Evolutionary conservation across 2,888 invertebrate genomes (phyloP).

Genomic region (Sialis fuliginosa): DNA sequence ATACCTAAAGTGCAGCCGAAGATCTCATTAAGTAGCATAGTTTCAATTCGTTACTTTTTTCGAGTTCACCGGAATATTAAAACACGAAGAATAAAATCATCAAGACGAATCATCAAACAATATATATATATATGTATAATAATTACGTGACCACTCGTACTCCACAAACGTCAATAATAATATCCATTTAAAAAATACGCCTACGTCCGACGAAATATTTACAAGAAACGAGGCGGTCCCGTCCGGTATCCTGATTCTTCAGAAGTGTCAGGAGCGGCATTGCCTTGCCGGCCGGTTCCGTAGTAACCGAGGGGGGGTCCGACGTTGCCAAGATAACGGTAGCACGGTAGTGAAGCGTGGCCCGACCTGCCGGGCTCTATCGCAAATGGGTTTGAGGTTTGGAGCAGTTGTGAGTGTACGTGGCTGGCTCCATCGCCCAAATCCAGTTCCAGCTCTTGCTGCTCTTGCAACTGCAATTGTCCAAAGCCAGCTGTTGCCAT

Average conservation of each 20-base stretch:
- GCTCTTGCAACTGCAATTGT: constrained; percentile 43
- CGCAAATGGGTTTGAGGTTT: constrained; percentile 2
- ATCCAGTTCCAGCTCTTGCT: constrained; percentile 56
- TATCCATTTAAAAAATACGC: too few relatives aligned
- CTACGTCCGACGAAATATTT: not conserved
- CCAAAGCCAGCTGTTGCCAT: constrained; percentile 69
- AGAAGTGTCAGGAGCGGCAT: not conserved
- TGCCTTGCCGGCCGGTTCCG: not conserved
- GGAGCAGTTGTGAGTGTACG: constrained; percentile 19
- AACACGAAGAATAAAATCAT: too few relatives aligned
- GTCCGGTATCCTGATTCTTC: constrained; percentile 3
- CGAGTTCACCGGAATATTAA: too few relatives aligned
- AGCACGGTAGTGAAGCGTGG: constrained; percentile 2
- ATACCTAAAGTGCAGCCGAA: too few relatives aligned
- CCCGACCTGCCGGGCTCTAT: constrained; percentile 1
- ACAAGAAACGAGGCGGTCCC: constrained; percentile 5
- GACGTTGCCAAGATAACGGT: constrained; percentile 5
- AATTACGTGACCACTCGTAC: too few relatives aligned
- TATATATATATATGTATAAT: too few relatives aligned
- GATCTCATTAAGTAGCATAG: too few relatives aligned
- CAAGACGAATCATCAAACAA: too few relatives aligned
- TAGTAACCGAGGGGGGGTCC: constrained; percentile 4
- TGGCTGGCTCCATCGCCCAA: constrained; percentile 72
- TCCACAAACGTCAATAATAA: too few relatives aligned
- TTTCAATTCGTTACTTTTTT: too few relatives aligned